These are phyloP conservation scores for Sebastes miniatus DNA, from an alignment of 2,797 vertebrate genomes.

Conservation along the genomic window DNA sequence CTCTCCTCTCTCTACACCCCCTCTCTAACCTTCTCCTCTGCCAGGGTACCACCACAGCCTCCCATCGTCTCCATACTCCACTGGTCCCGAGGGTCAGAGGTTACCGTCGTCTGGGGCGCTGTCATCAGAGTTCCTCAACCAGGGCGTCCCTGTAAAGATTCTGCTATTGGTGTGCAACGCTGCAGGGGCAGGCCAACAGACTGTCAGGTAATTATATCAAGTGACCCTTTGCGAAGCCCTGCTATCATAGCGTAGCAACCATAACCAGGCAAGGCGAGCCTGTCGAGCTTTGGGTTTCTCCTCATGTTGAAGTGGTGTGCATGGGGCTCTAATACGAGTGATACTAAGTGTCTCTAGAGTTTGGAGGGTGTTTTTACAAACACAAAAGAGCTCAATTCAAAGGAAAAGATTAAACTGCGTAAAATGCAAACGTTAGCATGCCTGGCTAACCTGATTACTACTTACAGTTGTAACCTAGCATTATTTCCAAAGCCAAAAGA, in stretches of 20 bases:
- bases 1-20: background rate
- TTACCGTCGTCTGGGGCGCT: conserved; percentile 74
- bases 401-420: background rate
- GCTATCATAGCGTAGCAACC: background rate
- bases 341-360: background rate
- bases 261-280: background rate
- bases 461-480: background rate
- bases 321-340: background rate
- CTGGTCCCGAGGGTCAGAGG: conserved; percentile 77
- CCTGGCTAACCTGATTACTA: background rate
- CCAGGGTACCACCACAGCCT: conserved; percentile 89
- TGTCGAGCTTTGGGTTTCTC: background rate
- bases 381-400: background rate
- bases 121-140: conserved; percentile 87
- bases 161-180: conserved; percentile 91
- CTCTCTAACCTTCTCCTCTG: background rate
- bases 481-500: background rate
- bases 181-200: conserved; percentile 82
- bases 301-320: background rate
- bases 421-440: background rate
- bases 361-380: background rate
- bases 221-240: background rate
- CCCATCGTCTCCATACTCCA: conserved; percentile 81
- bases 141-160: conserved; percentile 77
- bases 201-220: conserved; percentile 82